Conservation (phyloP, 1,140 invertebrate species). For the Limonius californicus region DNA sequence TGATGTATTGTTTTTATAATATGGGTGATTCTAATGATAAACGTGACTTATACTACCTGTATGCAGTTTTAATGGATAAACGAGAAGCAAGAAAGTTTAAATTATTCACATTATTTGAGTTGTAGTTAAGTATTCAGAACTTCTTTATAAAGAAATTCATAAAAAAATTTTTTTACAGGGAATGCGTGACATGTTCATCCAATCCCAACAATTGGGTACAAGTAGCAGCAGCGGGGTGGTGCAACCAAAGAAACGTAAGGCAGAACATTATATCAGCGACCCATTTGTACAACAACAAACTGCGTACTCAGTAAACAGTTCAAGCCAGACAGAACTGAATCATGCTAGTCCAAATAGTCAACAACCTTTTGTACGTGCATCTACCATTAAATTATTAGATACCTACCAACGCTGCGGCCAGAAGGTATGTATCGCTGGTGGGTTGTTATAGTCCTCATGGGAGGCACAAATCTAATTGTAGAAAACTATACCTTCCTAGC, state of each 20-base stretch:
- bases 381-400: constrained; percentile 69
- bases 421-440: constrained; percentile 56
- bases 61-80: too few relatives aligned
- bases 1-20: too few relatives aligned
- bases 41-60: too few relatives aligned
- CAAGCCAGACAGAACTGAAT: constrained; percentile 24
- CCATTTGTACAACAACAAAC: constrained; percentile 24
- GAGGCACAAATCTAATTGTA: too few relatives aligned
- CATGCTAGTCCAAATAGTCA: constrained; percentile 53
- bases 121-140: too few relatives aligned
- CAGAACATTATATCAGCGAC: constrained; percentile 45
- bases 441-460: too few relatives aligned
- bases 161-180: too few relatives aligned
- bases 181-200: constrained; percentile 72
- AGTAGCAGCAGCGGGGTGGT: constrained; percentile 52
- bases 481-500: too few relatives aligned
- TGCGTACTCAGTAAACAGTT: constrained; percentile 16
- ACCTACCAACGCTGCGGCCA: constrained; percentile 67
- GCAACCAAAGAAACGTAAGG: constrained; percentile 58
- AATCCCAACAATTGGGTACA: constrained; percentile 59
- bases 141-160: too few relatives aligned
- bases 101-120: too few relatives aligned
- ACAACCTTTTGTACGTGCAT: constrained; percentile 64
- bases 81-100: too few relatives aligned
- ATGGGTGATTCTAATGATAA: too few relatives aligned